Percentiles rank a stretch among this genome's conserved stretches.
These are phyloP conservation scores for Cynopterus brachyotis DNA, from an alignment of 2,113 vertebrate genomes.

Conservation along the genomic window DNA sequence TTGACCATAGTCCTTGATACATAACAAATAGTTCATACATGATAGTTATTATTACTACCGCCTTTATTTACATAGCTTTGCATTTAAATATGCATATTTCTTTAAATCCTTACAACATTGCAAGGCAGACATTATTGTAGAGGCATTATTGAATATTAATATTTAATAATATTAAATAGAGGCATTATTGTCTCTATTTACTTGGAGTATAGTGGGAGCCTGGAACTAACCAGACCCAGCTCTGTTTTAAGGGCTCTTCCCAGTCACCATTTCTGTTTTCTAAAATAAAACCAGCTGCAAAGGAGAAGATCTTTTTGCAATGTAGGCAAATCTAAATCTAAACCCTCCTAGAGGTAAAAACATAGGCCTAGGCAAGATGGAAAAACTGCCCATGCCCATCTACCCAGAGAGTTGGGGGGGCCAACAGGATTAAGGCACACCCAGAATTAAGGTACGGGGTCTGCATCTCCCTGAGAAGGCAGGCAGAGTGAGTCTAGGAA, in stretches of 20 bases:
- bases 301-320: neutral
- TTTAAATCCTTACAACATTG: neutral
- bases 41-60: neutral
- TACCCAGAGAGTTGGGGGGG: neutral
- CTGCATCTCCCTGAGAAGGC: accelerated
- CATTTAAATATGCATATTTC: neutral
- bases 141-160: too few relatives aligned
- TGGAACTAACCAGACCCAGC: neutral
- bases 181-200: neutral
- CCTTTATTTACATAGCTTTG: neutral
- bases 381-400: neutral
- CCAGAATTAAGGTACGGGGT: neutral
- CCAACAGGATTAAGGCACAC: neutral
- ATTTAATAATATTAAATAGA: too few relatives aligned
- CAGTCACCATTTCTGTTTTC: neutral
- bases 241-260: neutral
- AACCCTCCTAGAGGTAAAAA: neutral
- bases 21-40: neutral
- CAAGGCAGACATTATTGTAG: neutral
- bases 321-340: neutral
- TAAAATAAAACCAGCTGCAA: neutral
- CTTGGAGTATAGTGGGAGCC: neutral
- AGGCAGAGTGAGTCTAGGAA: neutral
- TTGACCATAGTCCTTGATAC: neutral
- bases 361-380: neutral